A percentile compares a stretch with the other conserved stretches of the same genome.
Evolutionary conservation across 1,140 invertebrate genomes (phyloP).

Genomic region (Harlomillsia oculata): DNA sequence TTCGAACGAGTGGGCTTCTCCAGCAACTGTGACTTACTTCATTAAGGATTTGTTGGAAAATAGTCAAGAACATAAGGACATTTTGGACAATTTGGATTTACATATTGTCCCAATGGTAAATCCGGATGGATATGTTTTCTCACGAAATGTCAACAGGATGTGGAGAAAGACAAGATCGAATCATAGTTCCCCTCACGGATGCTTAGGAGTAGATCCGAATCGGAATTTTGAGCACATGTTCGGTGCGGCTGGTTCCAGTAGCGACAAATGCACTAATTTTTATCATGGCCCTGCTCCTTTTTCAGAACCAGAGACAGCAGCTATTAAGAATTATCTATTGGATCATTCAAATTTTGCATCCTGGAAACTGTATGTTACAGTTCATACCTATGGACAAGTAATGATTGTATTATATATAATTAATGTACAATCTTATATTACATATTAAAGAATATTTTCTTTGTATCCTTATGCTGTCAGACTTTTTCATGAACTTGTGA

Average conservation of each 20-base stretch:
- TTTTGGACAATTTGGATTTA: constrained; percentile 40
- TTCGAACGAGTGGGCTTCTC: constrained; percentile 59
- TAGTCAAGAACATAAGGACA: neutral
- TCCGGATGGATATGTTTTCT: constrained; percentile 61
- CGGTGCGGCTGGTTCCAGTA: constrained; percentile 49
- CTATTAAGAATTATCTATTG: constrained; percentile 34
- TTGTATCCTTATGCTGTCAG: constrained; percentile 47
- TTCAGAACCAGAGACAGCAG: constrained; percentile 61
- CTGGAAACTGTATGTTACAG: constrained; percentile 37
- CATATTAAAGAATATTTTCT: neutral
- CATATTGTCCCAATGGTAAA: constrained; percentile 58
- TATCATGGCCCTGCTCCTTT: constrained; percentile 58
- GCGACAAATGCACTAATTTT: constrained; percentile 56
- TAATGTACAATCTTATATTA: neutral
- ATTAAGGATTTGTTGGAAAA: constrained; percentile 42
- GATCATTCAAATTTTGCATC: neutral
- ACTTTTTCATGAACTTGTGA: constrained; percentile 25
- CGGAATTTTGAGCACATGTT: constrained; percentile 40
- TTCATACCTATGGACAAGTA: constrained; percentile 47
- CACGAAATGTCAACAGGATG: constrained; percentile 39
- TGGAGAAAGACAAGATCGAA: constrained; percentile 36
- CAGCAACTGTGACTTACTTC: constrained; percentile 47
- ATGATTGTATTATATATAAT: constrained; percentile 27
- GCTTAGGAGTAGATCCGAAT: constrained; percentile 37
- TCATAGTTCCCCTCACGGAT: constrained; percentile 5